A percentile compares a stretch with the other conserved stretches of the same genome.
Evolutionary conservation across 2,797 vertebrate genomes (phyloP).

Genomic region (Sebastes oblongus): DNA sequence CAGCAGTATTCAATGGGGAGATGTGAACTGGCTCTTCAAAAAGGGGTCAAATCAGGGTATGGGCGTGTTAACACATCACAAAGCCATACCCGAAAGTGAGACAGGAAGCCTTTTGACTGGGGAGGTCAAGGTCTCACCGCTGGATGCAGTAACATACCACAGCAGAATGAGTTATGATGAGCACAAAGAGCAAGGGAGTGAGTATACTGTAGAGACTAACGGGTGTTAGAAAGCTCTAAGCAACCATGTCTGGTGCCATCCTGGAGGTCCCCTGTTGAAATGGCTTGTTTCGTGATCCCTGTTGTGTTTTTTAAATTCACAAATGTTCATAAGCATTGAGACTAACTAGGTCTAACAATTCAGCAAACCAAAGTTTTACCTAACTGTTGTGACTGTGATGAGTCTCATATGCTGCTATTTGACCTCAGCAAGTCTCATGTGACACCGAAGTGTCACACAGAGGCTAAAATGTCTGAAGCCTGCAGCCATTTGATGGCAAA

Average conservation of each 20-base stretch:
- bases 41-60: neutral
- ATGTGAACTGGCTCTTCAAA: neutral
- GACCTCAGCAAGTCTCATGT: neutral
- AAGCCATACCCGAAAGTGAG: neutral
- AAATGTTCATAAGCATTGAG: neutral
- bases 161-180: neutral
- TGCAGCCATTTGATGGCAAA: neutral
- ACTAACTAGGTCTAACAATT: accelerated
- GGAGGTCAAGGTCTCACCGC: neutral
- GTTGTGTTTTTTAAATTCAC: neutral
- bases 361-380: neutral
- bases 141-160: neutral
- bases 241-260: neutral
- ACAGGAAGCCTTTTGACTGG: neutral
- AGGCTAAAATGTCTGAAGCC: neutral
- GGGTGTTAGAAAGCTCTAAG: neutral
- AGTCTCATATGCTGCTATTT: neutral
- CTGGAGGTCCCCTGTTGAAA: neutral
- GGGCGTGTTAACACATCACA: neutral
- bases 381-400: neutral
- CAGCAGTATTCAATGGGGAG: neutral
- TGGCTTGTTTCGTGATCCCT: neutral
- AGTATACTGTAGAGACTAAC: neutral
- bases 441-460: neutral
- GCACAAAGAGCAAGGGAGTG: neutral